Base-by-base conservation (phyloP, 2,797 vertebrate species). In the Choloepus didactylus region DNA sequence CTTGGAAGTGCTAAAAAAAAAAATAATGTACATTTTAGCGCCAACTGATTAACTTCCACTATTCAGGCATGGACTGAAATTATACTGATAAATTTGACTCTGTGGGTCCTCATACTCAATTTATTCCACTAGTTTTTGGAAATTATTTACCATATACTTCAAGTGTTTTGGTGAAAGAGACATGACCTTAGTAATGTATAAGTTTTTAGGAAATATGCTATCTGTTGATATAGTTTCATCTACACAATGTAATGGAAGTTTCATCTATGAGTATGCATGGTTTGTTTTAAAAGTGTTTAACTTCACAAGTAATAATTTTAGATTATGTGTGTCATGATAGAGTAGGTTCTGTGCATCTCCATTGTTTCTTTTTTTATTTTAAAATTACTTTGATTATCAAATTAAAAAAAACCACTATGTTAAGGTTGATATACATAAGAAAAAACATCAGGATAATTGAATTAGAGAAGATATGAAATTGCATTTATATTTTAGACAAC, bases 1-100 rank as follows among this genome's bases (percentile, higher is more conserved):
- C 15, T 54, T 54, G 15, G 51, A 54, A 54, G 14, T 54, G 16
- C 15, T 5, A 54, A 54, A 54, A 54, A 14, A 54, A 54, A 16
- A 54, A 4, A 54, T 4, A 54, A 15, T 54, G 15, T 15, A 54
- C 51, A 15, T 29, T 44, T 66, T 94, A 46, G 0, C 2, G 54
- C 9, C 6, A 56, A 75, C 84, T 73, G 31, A 86, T 76, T 87
- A 72, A 90, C 19, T n/a, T 44, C 12, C 64, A 41, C 38, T 86
- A 64, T 54, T 89, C 1, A 88, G 27, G 38, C 46, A 72, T 29
- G 4, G 3, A 79, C n/a, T 86, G 19, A 94, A 94, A 79, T 79
- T 51, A 92, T 85, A 81, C 6, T 91, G 54, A 76, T 77, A 54
- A 76, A 76, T 80, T 56, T 85, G 67, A 94, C 56, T 81, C 8